Percentiles rank a stretch among this genome's conserved stretches.
phyloP scores from a whole-genome alignment of 1,140 invertebrate genomes.

The Rhynchophorus ferrugineus region DNA sequence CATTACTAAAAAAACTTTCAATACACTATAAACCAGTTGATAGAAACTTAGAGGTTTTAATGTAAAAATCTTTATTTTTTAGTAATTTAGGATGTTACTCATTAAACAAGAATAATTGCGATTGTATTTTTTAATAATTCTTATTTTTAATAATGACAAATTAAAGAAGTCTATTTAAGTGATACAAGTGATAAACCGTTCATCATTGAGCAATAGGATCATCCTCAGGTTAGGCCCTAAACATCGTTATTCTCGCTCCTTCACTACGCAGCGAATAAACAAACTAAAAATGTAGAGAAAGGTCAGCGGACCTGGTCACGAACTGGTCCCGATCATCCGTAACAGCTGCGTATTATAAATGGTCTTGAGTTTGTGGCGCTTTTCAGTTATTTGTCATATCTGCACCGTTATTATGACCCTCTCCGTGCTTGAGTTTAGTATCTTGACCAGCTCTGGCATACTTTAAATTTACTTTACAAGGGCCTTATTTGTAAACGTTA shows the following conservation, averaged over 20 bases:
- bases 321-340: slow-evolving; percentile 21
- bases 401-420: slow-evolving; percentile 40
- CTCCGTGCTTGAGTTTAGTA: slow-evolving; percentile 9
- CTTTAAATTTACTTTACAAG: slow-evolving; percentile 9
- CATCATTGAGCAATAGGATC: too few species aligned
- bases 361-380: slow-evolving; percentile 41
- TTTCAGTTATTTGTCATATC: slow-evolving; percentile 41
- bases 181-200: too few species aligned
- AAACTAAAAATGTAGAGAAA: slow-evolving; percentile 20
- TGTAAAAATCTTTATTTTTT: too few species aligned
- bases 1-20: too few species aligned
- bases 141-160: too few species aligned
- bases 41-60: too few species aligned
- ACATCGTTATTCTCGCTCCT: slow-evolving; percentile 5
- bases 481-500: slow-evolving; percentile 9
- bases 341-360: slow-evolving; percentile 41
- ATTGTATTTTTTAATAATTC: too few species aligned
- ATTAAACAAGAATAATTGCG: too few species aligned
- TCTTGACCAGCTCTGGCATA: slow-evolving; percentile 13
- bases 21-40: too few species aligned
- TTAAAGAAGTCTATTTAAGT: too few species aligned
- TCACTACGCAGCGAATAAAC: slow-evolving; percentile 7
- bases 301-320: slow-evolving; percentile 31
- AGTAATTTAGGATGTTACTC: too few species aligned
- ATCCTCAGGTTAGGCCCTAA: too few species aligned